Conservation (phyloP, 2,113 vertebrate genomes). For the Corydoras maculifer region DNA sequence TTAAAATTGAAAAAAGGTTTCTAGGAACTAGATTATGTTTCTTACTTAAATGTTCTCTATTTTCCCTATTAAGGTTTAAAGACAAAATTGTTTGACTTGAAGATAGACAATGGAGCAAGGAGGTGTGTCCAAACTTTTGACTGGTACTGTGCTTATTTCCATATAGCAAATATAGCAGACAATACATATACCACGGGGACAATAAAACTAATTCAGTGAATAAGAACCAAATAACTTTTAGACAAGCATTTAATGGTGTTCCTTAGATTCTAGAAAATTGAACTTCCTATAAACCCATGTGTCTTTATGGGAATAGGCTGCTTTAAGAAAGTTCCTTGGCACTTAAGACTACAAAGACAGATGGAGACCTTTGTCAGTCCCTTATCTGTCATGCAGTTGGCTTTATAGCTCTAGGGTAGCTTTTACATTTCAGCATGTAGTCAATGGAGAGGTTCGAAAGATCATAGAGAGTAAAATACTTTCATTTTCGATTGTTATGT, state of each 20-base stretch:
- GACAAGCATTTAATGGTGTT: not conserved
- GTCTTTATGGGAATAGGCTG: not conserved
- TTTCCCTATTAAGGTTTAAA: no score
- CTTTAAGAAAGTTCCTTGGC: not conserved
- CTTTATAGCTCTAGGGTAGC: conserved; percentile 27
- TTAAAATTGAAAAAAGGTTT: no score
- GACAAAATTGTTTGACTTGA: no score
- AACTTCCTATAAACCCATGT: not conserved
- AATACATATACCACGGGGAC: no score
- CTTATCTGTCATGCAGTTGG: conserved; percentile 19
- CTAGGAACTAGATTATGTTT: no score
- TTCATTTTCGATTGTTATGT: conserved; percentile 48
- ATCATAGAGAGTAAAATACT: conserved; percentile 39
- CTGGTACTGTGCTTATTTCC: no score
- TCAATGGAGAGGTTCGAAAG: conserved; percentile 47
- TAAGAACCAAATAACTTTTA: not conserved
- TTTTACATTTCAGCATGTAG: conserved; percentile 13
- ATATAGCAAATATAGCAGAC: no score
- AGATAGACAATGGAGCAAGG: no score
- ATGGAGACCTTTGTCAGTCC: conserved; percentile 12
- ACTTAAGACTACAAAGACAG: conserved; percentile 4
- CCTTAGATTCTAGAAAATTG: not conserved
- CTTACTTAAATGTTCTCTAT: no score
- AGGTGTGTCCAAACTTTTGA: no score
- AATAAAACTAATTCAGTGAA: no score